Evolutionary conservation across 2,888 invertebrate species (phyloP).

Genomic region (Hymenopus coronatus): DNA sequence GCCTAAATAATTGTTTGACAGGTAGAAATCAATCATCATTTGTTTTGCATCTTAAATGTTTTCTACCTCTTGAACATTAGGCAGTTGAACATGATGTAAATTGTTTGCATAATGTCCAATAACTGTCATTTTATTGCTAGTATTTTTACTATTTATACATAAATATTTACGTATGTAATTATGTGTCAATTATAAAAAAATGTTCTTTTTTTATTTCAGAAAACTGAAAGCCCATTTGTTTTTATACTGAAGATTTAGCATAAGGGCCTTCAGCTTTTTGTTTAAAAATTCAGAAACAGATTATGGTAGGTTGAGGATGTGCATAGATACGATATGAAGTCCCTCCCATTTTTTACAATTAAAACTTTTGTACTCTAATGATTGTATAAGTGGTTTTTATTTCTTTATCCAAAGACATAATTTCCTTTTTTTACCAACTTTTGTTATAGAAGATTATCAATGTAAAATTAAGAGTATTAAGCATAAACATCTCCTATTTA

Average conservation of each 20-base stretch:
- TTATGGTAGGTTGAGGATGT: neutral
- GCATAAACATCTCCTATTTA: no score
- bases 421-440: no score
- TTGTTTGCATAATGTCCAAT: conserved; percentile 24
- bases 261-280: neutral
- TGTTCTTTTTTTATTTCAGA: neutral
- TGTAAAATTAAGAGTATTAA: no score
- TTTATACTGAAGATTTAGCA: neutral
- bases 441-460: no score
- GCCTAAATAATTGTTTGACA: conserved; percentile 32
- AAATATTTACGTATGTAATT: conserved; percentile 31
- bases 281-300: neutral
- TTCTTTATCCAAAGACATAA: no score
- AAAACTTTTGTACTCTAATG: neutral
- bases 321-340: neutral
- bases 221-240: neutral
- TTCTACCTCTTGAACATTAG: conserved; percentile 53
- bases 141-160: conserved; percentile 30
- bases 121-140: conserved; percentile 15
- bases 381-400: neutral
- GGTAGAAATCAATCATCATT: conserved; percentile 29
- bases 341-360: conserved; percentile 3
- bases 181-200: conserved; percentile 14
- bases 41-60: conserved; percentile 33
- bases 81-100: conserved; percentile 37